A percentile compares a stretch with the other conserved stretches of the same genome.
These are phyloP conservation scores for Chelonoidis abingdonii DNA, from an alignment of 2,113 vertebrate genomes.

Conservation along the genomic window DNA sequence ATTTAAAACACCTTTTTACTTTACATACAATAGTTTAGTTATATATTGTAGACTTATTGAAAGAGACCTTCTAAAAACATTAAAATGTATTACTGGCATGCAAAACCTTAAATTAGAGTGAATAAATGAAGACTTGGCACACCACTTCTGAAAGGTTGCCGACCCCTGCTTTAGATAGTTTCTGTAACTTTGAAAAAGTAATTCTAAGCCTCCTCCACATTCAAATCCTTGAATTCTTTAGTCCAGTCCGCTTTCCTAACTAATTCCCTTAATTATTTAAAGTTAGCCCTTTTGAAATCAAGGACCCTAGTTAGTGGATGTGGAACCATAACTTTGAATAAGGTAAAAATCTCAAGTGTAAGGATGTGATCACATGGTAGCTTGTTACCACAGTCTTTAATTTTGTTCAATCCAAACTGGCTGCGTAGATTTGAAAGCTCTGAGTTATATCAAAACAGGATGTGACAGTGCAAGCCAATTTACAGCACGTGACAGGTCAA, in stretches of 20 bases:
- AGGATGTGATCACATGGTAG: not conserved
- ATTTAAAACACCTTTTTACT: too few relatives aligned
- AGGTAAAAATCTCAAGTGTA: not conserved
- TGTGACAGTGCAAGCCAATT: not conserved
- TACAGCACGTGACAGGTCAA: not conserved
- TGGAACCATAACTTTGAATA: not conserved
- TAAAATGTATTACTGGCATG: too few relatives aligned
- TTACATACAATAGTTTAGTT: too few relatives aligned
- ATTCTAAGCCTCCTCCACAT: too few relatives aligned
- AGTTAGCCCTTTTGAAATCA: not conserved
- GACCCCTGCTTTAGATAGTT: too few relatives aligned
- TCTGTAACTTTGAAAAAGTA: too few relatives aligned
- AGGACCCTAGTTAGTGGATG: not conserved
- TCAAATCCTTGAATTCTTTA: not conserved
- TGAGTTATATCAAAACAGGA: not conserved
- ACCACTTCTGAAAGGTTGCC: too few relatives aligned
- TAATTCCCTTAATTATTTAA: not conserved
- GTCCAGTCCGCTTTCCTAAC: not conserved
- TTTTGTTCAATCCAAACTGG: not conserved
- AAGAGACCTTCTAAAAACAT: too few relatives aligned
- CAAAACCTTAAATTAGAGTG: too few relatives aligned
- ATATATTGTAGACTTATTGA: too few relatives aligned
- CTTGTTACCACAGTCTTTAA: not conserved
- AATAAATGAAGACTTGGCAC: too few relatives aligned
- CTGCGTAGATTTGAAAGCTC: not conserved